Base-by-base conservation (phyloP, 2,888 invertebrate species). In the Seira sanloemensis region DNA sequence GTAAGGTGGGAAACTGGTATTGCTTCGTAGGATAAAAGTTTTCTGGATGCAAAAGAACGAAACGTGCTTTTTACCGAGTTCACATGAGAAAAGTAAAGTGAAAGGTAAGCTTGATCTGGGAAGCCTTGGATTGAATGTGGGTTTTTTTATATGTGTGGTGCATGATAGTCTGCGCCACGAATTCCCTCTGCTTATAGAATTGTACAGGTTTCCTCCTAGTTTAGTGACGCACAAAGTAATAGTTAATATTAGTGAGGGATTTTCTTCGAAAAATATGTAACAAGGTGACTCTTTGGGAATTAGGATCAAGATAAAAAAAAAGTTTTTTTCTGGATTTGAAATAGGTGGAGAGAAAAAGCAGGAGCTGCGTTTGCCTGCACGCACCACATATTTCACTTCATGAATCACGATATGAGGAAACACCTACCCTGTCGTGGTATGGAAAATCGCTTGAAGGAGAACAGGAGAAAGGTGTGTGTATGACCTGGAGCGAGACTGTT, bases 401-500 rank as follows among this genome's bases (percentile, higher is more conserved):
- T n/a, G n/a, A n/a, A n/a, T n/a, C n/a, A n/a, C n/a, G n/a, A n/a
- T n/a, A n/a, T n/a, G n/a, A n/a, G n/a, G n/a, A n/a, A n/a, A n/a
- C n/a, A n/a, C n/a, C n/a, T n/a, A n/a, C n/a, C n/a, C n/a, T n/a
- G n/a, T n/a, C n/a, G n/a, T n/a, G n/a, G n/a, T n/a, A n/a, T n/a
- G n/a, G n/a, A n/a, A n/a, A n/a, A n/a, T n/a, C n/a, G n/a, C n/a
- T n/a, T n/a, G n/a, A n/a, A n/a, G n/a, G n/a, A n/a, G n/a, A n/a
- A n/a, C 18, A 62, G n/a, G 18, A 23, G 46, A 50, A 23, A 24
- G 72, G 54, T 16, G 19, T 16, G n/a, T 7, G 54, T 26, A 50
- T 72, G 72, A 50, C 72, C 72, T 72, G 21, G 50, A 72, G 72
- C 62, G 5, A 18, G 68, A 77, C 76, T 77, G 76, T 77, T 77